These are phyloP conservation scores for Melanostigma gelatinosum DNA, from an alignment of 2,113 vertebrate genomes.

Conservation along the genomic window DNA sequence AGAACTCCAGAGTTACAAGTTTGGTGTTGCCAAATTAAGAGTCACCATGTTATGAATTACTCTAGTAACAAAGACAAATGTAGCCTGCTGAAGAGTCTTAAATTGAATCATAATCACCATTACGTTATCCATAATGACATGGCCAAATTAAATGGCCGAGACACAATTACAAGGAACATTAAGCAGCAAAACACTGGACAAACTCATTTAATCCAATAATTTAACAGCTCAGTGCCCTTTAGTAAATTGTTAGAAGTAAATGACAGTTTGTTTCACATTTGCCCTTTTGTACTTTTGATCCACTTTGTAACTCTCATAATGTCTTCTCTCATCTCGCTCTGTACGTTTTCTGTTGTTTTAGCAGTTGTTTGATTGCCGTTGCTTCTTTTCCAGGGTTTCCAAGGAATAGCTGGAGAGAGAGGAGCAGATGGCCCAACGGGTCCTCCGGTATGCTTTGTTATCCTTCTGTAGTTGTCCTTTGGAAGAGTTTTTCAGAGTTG, in stretches of 20 bases:
- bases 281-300: not conserved
- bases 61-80: slow-evolving; percentile 9
- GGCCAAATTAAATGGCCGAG: slow-evolving; percentile 20
- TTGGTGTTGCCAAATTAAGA: slow-evolving; percentile 3
- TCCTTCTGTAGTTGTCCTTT: not conserved
- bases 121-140: slow-evolving; percentile 11
- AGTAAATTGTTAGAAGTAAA: slow-evolving; percentile 13
- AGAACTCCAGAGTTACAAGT: not conserved
- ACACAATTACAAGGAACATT: slow-evolving; percentile 51
- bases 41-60: slow-evolving; percentile 10
- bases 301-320: not conserved
- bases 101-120: slow-evolving; percentile 35
- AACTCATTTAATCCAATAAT: slow-evolving; percentile 1
- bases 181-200: slow-evolving; percentile 29
- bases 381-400: slow-evolving; percentile 80
- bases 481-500: not conserved
- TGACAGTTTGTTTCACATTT: not conserved
- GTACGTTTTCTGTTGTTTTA: not conserved
- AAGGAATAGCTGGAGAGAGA: slow-evolving; percentile 79
- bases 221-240: slow-evolving; percentile 5
- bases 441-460: slow-evolving; percentile 76
- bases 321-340: not conserved
- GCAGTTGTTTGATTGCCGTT: not conserved
- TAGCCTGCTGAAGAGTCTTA: not conserved
- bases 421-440: slow-evolving; percentile 83